Evolutionary conservation across 2,797 vertebrate genomes (phyloP).

Genomic region (Brotogeris chrysoptera): DNA sequence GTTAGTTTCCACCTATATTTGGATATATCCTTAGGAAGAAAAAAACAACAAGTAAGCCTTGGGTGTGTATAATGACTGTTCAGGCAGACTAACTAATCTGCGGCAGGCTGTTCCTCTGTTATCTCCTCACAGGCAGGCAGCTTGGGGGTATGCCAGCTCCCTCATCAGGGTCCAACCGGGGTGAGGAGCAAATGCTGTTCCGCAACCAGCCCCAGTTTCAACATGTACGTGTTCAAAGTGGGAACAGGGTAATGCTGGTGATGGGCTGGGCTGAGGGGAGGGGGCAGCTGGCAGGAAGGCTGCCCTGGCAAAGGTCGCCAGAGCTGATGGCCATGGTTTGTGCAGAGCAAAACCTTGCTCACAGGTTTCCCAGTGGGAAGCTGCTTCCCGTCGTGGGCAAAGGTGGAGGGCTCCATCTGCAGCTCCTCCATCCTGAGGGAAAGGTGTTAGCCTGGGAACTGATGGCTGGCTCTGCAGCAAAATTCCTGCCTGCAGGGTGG

Average conservation of each 20-base stretch:
- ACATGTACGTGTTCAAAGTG: background rate
- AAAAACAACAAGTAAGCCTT: background rate
- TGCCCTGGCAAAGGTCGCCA: background rate
- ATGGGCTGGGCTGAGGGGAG: background rate
- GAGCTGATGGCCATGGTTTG: background rate
- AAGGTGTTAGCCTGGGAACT: background rate
- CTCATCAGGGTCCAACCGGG: background rate
- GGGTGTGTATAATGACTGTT: background rate
- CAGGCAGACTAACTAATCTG: constrained; percentile 22
- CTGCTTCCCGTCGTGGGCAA: rapidly evolving
- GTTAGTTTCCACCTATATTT: background rate
- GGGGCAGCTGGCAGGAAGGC: background rate
- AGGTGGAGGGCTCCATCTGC: background rate
- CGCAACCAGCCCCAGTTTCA: background rate
- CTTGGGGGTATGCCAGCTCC: background rate
- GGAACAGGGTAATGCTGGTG: background rate
- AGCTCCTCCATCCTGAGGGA: background rate
- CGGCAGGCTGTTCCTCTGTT: background rate
- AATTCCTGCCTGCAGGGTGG: background rate
- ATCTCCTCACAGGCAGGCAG: constrained; percentile 22
- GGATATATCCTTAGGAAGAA: background rate
- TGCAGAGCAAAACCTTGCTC: rapidly evolving
- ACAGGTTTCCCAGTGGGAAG: background rate
- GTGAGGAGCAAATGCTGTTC: background rate
- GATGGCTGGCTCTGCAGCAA: background rate